phyloP scores from a whole-genome alignment of 2,113 vertebrate genomes.

The Euleptes europaea region DNA sequence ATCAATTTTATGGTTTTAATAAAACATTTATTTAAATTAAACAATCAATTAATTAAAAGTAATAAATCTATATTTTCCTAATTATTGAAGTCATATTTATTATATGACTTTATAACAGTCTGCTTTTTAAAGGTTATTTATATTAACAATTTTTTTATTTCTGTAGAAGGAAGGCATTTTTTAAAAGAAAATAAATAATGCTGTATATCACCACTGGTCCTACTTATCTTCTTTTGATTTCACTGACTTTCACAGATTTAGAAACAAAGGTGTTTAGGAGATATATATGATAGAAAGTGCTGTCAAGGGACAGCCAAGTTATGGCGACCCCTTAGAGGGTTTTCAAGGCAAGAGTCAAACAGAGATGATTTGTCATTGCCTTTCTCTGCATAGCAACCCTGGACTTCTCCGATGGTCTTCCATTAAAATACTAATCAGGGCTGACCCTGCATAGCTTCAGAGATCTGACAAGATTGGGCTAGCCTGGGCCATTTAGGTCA shows the following conservation, averaged over 20 bases:
- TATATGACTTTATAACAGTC: conserved; percentile 5
- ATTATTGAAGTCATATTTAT: neutral
- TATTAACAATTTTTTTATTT: conserved; percentile 14
- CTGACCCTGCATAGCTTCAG: too few species aligned
- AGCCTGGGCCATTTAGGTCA: too few species aligned
- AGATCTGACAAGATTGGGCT: too few species aligned
- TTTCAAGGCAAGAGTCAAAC: too few species aligned
- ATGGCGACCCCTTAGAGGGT: too few species aligned
- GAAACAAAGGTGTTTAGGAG: too few species aligned
- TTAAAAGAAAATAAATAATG: neutral
- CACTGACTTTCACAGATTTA: neutral
- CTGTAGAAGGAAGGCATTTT: neutral
- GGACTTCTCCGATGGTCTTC: too few species aligned
- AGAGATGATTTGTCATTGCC: too few species aligned
- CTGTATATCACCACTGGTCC: neutral
- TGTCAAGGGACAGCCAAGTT: too few species aligned
- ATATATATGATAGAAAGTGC: too few species aligned
- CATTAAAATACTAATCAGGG: too few species aligned
- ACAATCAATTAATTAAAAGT: neutral
- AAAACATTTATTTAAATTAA: neutral
- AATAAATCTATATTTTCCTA: neutral
- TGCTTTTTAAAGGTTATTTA: conserved; percentile 17
- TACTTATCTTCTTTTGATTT: neutral
- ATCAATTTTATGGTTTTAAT: neutral
- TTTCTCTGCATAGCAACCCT: too few species aligned